Evolutionary conservation across 2,888 invertebrate genomes (phyloP).

Genomic region (Elmis aenea): DNA sequence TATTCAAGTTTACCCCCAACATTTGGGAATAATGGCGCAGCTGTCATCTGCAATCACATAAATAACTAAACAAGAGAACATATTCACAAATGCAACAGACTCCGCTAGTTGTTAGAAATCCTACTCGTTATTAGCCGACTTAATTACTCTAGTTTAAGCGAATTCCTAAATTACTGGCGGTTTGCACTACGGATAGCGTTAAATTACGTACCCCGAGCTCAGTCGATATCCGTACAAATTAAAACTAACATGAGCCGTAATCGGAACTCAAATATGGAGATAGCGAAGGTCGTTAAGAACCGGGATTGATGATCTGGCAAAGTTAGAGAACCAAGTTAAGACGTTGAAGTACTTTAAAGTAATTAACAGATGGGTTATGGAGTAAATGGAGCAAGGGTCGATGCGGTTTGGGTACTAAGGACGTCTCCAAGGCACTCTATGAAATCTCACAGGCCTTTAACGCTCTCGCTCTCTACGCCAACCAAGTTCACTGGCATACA

Average conservation of each 20-base stretch:
- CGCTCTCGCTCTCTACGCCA: slow-evolving; percentile 13
- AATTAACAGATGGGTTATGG: slow-evolving; percentile 32
- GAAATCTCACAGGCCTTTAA: slow-evolving; percentile 16
- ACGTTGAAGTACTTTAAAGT: slow-evolving; percentile 29
- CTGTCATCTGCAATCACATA: slow-evolving; percentile 31
- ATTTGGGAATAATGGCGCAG: slow-evolving; percentile 29
- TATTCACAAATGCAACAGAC: slow-evolving; percentile 22
- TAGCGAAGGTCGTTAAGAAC: slow-evolving; percentile 13
- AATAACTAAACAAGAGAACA: slow-evolving; percentile 29
- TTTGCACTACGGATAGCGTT: slow-evolving; percentile 18
- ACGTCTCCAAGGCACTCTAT: slow-evolving; percentile 22
- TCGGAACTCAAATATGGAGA: slow-evolving; percentile 14
- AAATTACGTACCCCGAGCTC: slow-evolving; percentile 20
- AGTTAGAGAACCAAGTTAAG: slow-evolving; percentile 24
- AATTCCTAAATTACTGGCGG: slow-evolving; percentile 21
- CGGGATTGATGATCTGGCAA: slow-evolving; percentile 23
- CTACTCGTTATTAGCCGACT: slow-evolving; percentile 23
- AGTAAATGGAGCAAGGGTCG: slow-evolving; percentile 26
- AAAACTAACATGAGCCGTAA: slow-evolving; percentile 13
- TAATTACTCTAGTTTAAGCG: slow-evolving; percentile 24
- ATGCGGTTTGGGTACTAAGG: slow-evolving; percentile 27
- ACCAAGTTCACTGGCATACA: slow-evolving; percentile 3
- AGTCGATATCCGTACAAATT: slow-evolving; percentile 14
- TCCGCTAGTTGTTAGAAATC: slow-evolving; percentile 14
- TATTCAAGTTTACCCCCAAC: slow-evolving; percentile 29